A percentile compares a stretch with the other conserved stretches of the same genome.
Evolutionary conservation across 2,888 invertebrate species (phyloP).

Genomic region (Trissoscelio sp.): DNA sequence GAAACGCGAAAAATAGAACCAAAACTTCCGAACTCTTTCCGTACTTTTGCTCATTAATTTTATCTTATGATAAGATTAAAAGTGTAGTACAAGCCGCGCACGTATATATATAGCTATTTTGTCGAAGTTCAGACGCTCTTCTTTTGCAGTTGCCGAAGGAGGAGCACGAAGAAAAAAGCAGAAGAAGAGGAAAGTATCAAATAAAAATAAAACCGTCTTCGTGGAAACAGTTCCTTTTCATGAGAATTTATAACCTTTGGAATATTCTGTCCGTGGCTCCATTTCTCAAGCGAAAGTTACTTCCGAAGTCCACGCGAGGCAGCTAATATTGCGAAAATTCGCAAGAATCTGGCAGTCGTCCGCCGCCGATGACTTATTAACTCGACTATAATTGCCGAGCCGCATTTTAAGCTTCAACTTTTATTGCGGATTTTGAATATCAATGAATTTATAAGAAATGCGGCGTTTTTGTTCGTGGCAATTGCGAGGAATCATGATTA

Average conservation of each 20-base stretch:
- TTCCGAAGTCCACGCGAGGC: conserved; percentile 41
- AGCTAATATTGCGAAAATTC: conserved; percentile 53
- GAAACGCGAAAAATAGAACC: conserved; percentile 22
- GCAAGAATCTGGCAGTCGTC: conserved; percentile 43
- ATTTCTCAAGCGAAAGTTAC: conserved; percentile 59
- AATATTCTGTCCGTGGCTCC: conserved; percentile 53
- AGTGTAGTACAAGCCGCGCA: conserved; percentile 11
- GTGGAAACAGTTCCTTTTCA: conserved; percentile 57
- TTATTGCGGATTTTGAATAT: neutral
- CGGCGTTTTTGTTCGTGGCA: neutral
- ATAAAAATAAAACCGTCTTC: conserved; percentile 62
- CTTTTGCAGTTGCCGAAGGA: conserved; percentile 26
- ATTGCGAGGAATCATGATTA: conserved; percentile 15
- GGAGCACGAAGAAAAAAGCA: conserved; percentile 28
- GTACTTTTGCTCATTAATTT: conserved; percentile 52
- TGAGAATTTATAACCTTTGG: conserved; percentile 60
- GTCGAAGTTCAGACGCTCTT: conserved; percentile 29
- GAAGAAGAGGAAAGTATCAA: conserved; percentile 38
- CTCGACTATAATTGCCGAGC: conserved; percentile 16
- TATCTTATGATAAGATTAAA: conserved; percentile 55
- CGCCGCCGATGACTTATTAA: conserved; percentile 50
- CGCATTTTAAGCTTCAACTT: conserved; percentile 12
- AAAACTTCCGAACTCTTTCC: conserved; percentile 33
- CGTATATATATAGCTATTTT: conserved; percentile 4
- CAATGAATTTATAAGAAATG: neutral